Conservation (phyloP, 2,113 vertebrate species). For the Cariama cristata region DNA sequence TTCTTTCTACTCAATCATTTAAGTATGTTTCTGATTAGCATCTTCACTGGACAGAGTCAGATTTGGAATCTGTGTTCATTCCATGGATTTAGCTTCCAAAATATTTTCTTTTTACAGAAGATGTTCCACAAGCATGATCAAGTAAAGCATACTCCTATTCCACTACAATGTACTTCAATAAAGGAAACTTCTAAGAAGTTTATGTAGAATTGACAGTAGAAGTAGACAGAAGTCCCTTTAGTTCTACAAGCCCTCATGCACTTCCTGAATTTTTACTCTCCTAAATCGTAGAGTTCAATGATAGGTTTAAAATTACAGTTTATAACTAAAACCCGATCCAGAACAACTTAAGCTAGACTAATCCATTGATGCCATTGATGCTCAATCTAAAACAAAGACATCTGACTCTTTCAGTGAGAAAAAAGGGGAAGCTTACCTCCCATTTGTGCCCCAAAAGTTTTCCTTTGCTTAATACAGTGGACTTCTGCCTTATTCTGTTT, state of each 20-base stretch:
- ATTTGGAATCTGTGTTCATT: background rate
- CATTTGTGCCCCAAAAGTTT: background rate
- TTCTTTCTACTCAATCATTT: background rate
- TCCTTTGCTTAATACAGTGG: background rate
- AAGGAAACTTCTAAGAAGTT: background rate
- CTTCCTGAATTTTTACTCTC: background rate
- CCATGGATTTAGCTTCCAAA: conserved; percentile 27
- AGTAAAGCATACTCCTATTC: background rate
- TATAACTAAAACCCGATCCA: background rate
- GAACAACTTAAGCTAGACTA: background rate
- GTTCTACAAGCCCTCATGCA: background rate
- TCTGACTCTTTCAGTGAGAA: background rate
- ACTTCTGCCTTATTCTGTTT: background rate
- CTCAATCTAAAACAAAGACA: background rate
- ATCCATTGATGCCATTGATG: background rate
- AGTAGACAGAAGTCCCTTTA: background rate
- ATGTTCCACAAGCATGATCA: conserved; percentile 9
- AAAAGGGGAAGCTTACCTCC: background rate
- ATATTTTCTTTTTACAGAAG: conserved; percentile 20
- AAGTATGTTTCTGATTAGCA: background rate
- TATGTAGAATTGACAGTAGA: background rate
- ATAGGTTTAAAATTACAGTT: background rate
- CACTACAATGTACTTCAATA: background rate
- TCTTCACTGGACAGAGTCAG: background rate
- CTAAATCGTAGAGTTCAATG: background rate